Evolutionary conservation across 1,140 invertebrate genomes (phyloP).

Genomic region (Drosophila lacteicornis): DNA sequence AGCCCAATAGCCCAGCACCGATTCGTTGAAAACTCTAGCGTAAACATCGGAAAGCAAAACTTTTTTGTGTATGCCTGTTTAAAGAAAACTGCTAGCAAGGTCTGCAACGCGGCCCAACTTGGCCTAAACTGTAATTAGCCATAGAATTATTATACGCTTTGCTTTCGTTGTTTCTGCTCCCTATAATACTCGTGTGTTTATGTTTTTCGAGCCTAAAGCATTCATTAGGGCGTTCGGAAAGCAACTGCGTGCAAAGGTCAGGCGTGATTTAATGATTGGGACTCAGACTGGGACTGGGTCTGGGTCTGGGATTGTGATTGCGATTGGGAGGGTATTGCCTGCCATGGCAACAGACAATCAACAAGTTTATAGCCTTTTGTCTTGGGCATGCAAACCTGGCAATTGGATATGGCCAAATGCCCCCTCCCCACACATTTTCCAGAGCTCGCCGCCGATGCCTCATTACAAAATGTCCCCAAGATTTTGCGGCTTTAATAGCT

Average conservation of each 20-base stretch:
- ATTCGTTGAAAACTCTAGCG: constrained; percentile 24
- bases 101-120: constrained; percentile 7
- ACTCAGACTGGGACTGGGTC: not conserved
- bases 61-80: constrained; percentile 27
- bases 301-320: not conserved
- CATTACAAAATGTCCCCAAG: constrained; percentile 63
- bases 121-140: constrained; percentile 48
- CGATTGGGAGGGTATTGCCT: constrained; percentile 7
- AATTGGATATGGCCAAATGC: constrained; percentile 28
- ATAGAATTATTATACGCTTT: constrained; percentile 38
- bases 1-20: constrained; percentile 1
- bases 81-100: constrained; percentile 40
- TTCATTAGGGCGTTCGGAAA: constrained; percentile 38
- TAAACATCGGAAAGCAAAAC: constrained; percentile 40
- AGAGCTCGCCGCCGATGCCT: constrained; percentile 21
- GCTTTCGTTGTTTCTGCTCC: constrained; percentile 24
- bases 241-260: constrained; percentile 43
- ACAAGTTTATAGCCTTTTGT: constrained; percentile 53
- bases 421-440: not conserved
- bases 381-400: constrained; percentile 42
- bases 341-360: constrained; percentile 43
- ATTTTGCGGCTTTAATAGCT: constrained; percentile 62
- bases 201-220: constrained; percentile 24
- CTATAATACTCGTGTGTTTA: constrained; percentile 17
- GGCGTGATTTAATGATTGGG: constrained; percentile 22